phyloP scores from a whole-genome alignment of 2,797 vertebrate species.

The Coendou prehensilis region DNA sequence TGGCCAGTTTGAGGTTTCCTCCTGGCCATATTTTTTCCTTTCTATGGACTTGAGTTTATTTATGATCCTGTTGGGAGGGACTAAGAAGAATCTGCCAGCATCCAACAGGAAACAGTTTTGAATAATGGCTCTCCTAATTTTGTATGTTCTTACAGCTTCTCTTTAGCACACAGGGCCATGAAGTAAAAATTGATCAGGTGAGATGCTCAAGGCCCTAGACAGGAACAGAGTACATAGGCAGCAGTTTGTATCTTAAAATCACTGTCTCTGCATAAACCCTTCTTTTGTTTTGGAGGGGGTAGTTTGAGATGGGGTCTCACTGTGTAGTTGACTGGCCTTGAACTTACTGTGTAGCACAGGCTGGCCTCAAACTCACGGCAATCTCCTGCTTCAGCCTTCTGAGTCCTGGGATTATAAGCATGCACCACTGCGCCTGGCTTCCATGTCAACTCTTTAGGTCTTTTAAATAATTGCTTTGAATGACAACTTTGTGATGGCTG shows the following conservation, averaged over 20 bases:
- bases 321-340: neutral
- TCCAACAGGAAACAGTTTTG: slow-evolving; percentile 53
- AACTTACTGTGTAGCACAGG: neutral
- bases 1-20: slow-evolving; percentile 43
- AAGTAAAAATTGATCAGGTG: neutral
- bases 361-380: neutral
- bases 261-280: neutral
- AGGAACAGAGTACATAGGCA: neutral
- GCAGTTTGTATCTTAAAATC: slow-evolving; percentile 50
- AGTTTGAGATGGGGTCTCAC: neutral
- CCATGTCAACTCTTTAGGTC: neutral
- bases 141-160: neutral
- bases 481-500: neutral
- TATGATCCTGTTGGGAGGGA: neutral
- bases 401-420: neutral
- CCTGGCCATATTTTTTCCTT: neutral
- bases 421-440: neutral
- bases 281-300: neutral
- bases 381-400: neutral
- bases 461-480: slow-evolving; percentile 59
- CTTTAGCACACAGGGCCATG: neutral
- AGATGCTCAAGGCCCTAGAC: neutral
- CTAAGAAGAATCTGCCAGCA: slow-evolving; percentile 26
- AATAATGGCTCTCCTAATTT: slow-evolving; percentile 49
- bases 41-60: slow-evolving; percentile 44